A percentile compares a stretch with the other conserved stretches of the same genome.
These are phyloP conservation scores for Trissolcus basalis DNA, from an alignment of 1,140 invertebrate species.

Conservation along the genomic window DNA sequence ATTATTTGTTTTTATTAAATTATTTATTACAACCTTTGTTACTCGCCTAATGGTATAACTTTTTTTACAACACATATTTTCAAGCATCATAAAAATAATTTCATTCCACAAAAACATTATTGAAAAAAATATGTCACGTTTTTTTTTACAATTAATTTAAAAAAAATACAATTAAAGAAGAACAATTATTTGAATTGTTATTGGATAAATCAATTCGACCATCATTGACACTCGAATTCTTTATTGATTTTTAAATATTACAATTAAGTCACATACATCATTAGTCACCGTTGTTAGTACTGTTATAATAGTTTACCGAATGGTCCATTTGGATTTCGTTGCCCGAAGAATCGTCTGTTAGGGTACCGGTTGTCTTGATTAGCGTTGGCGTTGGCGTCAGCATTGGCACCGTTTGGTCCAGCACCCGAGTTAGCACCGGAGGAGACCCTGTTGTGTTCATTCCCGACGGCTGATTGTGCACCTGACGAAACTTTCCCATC, in stretches of 20 bases:
- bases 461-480: slow-evolving; percentile 65
- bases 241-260: slow-evolving; percentile 11
- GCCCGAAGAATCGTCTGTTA: slow-evolving; percentile 11
- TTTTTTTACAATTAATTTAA: no score
- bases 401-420: slow-evolving; percentile 34
- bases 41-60: no score
- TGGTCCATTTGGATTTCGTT: slow-evolving; percentile 55
- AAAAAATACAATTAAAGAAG: no score
- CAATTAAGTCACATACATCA: slow-evolving; percentile 1
- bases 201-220: no score
- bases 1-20: no score
- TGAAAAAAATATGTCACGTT: no score
- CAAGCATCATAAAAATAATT: no score
- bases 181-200: no score
- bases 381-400: slow-evolving; percentile 21
- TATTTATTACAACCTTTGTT: no score
- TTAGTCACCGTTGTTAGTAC: slow-evolving; percentile 12
- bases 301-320: slow-evolving; percentile 51
- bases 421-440: slow-evolving; percentile 53
- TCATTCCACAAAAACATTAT: no score
- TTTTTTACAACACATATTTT: no score
- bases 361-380: slow-evolving; percentile 18
- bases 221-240: neutral
- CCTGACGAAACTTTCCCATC: slow-evolving; percentile 65
- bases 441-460: slow-evolving; percentile 55